Percentiles rank a stretch among this genome's conserved stretches.
phyloP scores from a whole-genome alignment of 2,113 vertebrate genomes.

The Lonchura striata region DNA sequence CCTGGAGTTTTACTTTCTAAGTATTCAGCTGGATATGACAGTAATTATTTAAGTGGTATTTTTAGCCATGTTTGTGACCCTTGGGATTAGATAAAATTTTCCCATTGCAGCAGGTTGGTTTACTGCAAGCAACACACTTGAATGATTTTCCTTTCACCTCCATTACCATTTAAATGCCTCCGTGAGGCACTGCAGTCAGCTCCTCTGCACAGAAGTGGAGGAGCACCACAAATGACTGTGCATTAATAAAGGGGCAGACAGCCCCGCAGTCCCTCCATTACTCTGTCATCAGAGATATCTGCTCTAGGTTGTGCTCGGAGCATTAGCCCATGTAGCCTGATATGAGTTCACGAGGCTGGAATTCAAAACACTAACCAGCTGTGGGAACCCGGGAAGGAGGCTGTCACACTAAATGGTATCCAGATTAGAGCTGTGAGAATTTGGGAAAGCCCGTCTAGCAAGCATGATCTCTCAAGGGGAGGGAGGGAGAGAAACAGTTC shows the following conservation, averaged over 20 bases:
- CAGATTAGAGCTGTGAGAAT: slow-evolving; percentile 84
- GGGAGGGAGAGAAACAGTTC: slow-evolving; percentile 8
- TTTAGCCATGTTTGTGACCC: neutral
- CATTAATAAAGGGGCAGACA: slow-evolving; percentile 60
- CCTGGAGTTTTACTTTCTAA: neutral
- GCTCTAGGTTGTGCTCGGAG: slow-evolving; percentile 70
- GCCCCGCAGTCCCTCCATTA: slow-evolving; percentile 64
- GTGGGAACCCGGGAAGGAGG: slow-evolving; percentile 83
- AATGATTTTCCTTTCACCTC: slow-evolving; percentile 13
- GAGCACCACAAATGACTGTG: slow-evolving; percentile 53
- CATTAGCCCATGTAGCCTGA: slow-evolving; percentile 80
- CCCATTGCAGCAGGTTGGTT: neutral
- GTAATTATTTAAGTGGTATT: neutral
- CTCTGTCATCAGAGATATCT: slow-evolving; percentile 81
- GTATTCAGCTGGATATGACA: neutral
- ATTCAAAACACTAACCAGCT: slow-evolving; percentile 96
- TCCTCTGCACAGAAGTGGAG: neutral
- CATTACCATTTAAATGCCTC: neutral
- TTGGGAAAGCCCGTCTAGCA: slow-evolving; percentile 76
- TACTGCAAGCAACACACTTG: neutral
- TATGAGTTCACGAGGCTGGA: slow-evolving; percentile 92
- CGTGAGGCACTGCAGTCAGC: neutral
- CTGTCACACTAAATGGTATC: slow-evolving; percentile 82
- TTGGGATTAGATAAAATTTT: neutral
- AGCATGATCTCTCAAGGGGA: slow-evolving; percentile 48